phyloP scores from a whole-genome alignment of 2,797 vertebrate species.

The Falco rusticolus region DNA sequence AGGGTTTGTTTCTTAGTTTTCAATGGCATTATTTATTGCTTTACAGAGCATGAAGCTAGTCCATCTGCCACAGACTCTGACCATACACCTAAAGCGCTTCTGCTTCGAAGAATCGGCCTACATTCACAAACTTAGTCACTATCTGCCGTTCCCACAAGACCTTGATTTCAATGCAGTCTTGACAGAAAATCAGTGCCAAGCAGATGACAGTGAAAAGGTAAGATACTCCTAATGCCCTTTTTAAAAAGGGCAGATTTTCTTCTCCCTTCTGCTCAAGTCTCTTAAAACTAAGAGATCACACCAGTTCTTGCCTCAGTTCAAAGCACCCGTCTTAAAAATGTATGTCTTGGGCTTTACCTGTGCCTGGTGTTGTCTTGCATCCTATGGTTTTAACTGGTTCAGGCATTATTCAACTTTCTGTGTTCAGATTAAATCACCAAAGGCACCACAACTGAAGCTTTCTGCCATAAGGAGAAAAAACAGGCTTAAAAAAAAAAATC shows the following conservation, averaged over 20 bases:
- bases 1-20: not conserved
- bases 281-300: not conserved
- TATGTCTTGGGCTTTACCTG: not conserved
- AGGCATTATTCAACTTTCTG: not conserved
- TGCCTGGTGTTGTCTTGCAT: not conserved
- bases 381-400: not conserved
- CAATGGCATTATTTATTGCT: not conserved
- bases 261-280: not conserved
- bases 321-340: not conserved
- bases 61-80: constrained; percentile 72
- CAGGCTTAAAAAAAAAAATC: not conserved
- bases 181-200: constrained; percentile 24
- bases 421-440: not conserved
- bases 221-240: not conserved
- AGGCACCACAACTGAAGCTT: not conserved
- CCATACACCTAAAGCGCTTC: constrained; percentile 77
- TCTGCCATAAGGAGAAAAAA: not conserved
- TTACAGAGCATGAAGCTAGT: constrained; percentile 69
- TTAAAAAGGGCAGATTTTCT: not conserved
- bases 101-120: not conserved
- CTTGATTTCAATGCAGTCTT: constrained; percentile 73
- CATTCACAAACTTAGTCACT: constrained; percentile 65
- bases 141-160: constrained; percentile 67
- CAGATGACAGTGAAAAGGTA: constrained; percentile 61
- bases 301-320: not conserved